These are phyloP conservation scores for Drosophila diplacantha DNA, from an alignment of 2,888 invertebrate species.

Conservation along the genomic window DNA sequence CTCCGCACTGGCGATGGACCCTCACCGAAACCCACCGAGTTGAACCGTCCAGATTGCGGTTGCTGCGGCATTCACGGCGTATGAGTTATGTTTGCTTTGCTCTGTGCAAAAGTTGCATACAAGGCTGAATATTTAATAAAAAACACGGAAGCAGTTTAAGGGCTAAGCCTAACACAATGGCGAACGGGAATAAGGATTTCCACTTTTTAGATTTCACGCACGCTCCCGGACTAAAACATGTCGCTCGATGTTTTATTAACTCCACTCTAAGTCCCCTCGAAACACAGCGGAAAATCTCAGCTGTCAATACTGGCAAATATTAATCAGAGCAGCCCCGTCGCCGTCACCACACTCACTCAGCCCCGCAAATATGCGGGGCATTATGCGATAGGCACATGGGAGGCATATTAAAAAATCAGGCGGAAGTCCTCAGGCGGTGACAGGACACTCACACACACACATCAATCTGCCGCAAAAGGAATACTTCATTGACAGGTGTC, in stretches of 20 bases:
- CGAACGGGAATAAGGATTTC: slow-evolving; percentile 24
- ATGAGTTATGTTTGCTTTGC: slow-evolving; percentile 56
- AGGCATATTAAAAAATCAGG: slow-evolving; percentile 63
- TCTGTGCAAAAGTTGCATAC: slow-evolving; percentile 35
- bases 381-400: slow-evolving; percentile 56
- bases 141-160: slow-evolving; percentile 55
- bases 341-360: background rate
- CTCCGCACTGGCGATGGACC: background rate
- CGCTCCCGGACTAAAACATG: slow-evolving; percentile 63
- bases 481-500: slow-evolving; percentile 69
- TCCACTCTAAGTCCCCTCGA: slow-evolving; percentile 38
- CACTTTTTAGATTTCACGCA: slow-evolving; percentile 57
- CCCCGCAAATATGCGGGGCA: slow-evolving; percentile 49
- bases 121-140: slow-evolving; percentile 51
- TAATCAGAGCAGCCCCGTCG: slow-evolving; percentile 54
- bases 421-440: slow-evolving; percentile 18
- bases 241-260: slow-evolving; percentile 68
- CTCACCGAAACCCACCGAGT: background rate
- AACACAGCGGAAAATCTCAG: slow-evolving; percentile 53
- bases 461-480: slow-evolving; percentile 36
- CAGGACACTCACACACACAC: slow-evolving; percentile 26
- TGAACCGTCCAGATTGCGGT: slow-evolving; percentile 41
- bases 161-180: slow-evolving; percentile 27
- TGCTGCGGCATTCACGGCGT: slow-evolving; percentile 45
- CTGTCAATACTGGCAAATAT: slow-evolving; percentile 68